Evolutionary conservation across 1,140 invertebrate genomes (phyloP).

Genomic region (Neodiprion lecontei): DNA sequence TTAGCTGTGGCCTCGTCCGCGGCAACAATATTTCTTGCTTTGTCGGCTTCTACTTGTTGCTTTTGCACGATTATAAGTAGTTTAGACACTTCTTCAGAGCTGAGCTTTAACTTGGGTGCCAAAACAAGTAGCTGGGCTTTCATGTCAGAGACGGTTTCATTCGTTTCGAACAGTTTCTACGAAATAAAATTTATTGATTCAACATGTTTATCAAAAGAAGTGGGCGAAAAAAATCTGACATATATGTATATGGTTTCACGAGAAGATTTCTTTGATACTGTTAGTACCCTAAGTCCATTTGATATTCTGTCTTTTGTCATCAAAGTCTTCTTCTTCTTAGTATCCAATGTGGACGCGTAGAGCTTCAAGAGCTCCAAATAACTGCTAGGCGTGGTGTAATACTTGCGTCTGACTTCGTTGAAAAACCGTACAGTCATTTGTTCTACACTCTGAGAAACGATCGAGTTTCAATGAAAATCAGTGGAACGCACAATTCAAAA

Average conservation of each 20-base stretch:
- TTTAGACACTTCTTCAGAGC: slow-evolving; percentile 80
- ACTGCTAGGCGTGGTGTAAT: slow-evolving; percentile 90
- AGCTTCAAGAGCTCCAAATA: slow-evolving; percentile 87
- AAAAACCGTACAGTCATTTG: slow-evolving; percentile 77
- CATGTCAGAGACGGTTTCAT: slow-evolving; percentile 84
- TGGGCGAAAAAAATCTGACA: too few relatives aligned
- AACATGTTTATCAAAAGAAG: too few relatives aligned
- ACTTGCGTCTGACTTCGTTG: slow-evolving; percentile 81
- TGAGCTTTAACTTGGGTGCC: slow-evolving; percentile 84
- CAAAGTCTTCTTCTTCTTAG: slow-evolving; percentile 73
- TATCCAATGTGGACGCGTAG: slow-evolving; percentile 71
- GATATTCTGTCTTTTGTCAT: slow-evolving; percentile 74
- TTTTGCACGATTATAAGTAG: slow-evolving; percentile 78
- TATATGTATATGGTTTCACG: too few relatives aligned
- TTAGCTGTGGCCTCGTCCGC: slow-evolving; percentile 81
- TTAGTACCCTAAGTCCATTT: slow-evolving; percentile 73
- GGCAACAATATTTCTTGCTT: slow-evolving; percentile 76
- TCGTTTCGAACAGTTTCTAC: slow-evolving; percentile 86
- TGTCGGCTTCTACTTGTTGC: slow-evolving; percentile 85
- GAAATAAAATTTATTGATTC: slow-evolving; percentile 26
- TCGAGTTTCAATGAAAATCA: slow-evolving; percentile 18
- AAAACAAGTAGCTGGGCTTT: slow-evolving; percentile 85
- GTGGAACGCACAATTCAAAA: neutral
- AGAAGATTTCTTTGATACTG: slow-evolving; percentile 1
- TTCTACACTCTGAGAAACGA: slow-evolving; percentile 72